Evolutionary conservation across 2,888 invertebrate species (phyloP), one percentile per base, ranked within the genome.

Genomic region (Anarsia innoxiella): DNA sequence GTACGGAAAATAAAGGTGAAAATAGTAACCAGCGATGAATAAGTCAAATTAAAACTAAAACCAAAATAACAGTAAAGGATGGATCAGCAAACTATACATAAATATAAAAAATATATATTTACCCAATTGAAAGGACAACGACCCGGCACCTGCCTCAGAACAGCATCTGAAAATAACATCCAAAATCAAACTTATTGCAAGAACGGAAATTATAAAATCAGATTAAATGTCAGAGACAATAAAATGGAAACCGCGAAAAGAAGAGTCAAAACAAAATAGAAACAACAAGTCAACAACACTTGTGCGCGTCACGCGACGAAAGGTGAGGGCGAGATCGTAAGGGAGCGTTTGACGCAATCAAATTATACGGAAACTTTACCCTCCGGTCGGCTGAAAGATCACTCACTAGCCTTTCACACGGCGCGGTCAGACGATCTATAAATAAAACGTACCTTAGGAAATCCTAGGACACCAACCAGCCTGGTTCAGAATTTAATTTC

Each of bases 281-380:
- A 72, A 78, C 68, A 77, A 77, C 72, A 74, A 76, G 67, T 75
- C 71, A 71, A 73, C 74, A 76, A 73, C 69, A 73, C 70, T 79
- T 73, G 66, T 62, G 56, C 66, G 61, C 70, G 75, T 73, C 75
- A 69, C 66, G 54, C 52, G 53, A 45, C 48, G 58, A 51, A 56
- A 56, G 60, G 58, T 51, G 60, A 69, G 69, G 72, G 72, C 48
- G 51, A 56, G 70, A 72, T 68, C 66, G 66, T 72, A 65, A 67
- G 67, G 65, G 67, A 68, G 45, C 64, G 56, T 55, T 67, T 60
- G 61, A 59, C 61, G 65, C 59, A 70, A 74, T 76, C 66, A 56
- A 74, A 73, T 78, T 73, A 72, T 54, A 61, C 48, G 42, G 36
- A 53, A 62, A 62, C 57, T 55, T 56, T 36, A 40, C 37, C 51